Base-by-base conservation (phyloP, 2,888 invertebrate species). In the Xylophagus ater region DNA sequence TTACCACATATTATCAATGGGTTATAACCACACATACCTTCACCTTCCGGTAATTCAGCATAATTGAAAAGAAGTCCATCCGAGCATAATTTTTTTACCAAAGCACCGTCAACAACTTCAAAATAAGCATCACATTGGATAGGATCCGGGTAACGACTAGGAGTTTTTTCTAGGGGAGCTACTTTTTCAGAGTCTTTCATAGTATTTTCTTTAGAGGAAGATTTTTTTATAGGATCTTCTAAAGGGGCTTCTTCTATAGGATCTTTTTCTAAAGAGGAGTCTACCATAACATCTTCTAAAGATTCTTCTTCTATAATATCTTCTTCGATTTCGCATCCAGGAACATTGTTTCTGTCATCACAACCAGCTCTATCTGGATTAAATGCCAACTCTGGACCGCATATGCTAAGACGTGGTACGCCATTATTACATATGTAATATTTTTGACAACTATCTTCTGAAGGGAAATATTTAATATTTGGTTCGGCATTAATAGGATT, bases 21-120 rank as follows among this genome's bases (percentile, higher is more conserved):
- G 5, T 87, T 84, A 59, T 88, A 88, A 49, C 80, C 81, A 59
- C 89, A 89, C n/a, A n/a, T n/a, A n/a, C n/a, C n/a, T 56, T 80
- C 84, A 7, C 73, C 73, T 43, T 73, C 75, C 51, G 72, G 67
- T 24, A 71, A 70, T 4, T 71, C 67, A 20, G 76, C 72, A 3
- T 78, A 74, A 56, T 86, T 84, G 67, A 79, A 88, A 1, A 81
- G 70, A 18, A 88, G 68, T 18, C 87, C 88, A 53, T 88, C 88
- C 0, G 86, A 81, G 46, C 89, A 88, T 3, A 77, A 61, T 53
- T 82, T 82, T 52, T 81, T 76, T 53, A 78, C 75, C 0, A 78
- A 66, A 8, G 79, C 73, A 14, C 85, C 86, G 46, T 87, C 56
- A 47, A 69, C 57, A 53, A 82, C 82, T 53, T 81, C 78, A 41